These are phyloP conservation scores for Macrosoma leucophasiata DNA, from an alignment of 2,888 invertebrate genomes.

Conservation along the genomic window DNA sequence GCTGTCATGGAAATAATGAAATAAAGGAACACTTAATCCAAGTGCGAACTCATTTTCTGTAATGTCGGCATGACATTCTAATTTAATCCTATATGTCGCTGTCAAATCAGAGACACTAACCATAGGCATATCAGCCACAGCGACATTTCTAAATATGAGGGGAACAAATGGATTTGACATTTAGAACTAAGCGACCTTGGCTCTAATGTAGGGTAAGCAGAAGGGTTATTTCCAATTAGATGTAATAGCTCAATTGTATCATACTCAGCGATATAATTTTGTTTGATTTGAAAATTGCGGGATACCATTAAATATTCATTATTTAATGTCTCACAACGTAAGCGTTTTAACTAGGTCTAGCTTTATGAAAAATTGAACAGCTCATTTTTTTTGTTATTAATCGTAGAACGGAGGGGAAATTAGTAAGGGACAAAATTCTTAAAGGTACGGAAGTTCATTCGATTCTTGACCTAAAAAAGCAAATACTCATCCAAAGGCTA, in stretches of 20 bases:
- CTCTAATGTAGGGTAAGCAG: conserved; percentile 47
- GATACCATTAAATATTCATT: conserved; percentile 26
- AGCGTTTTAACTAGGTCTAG: too few species aligned
- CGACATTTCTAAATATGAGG: conserved; percentile 71
- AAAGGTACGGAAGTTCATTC: too few species aligned
- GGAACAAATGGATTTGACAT: conserved; percentile 69
- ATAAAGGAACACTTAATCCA: conserved; percentile 39
- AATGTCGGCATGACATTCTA: conserved; percentile 53
- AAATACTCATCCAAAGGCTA: too few species aligned
- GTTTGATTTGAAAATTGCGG: conserved; percentile 37
- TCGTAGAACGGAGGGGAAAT: too few species aligned
- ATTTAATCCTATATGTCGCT: conserved; percentile 70
- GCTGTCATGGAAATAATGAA: too few species aligned
- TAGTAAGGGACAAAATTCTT: too few species aligned
- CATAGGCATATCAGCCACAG: conserved; percentile 63
- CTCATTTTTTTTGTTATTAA: too few species aligned
- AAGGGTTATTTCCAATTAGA: conserved; percentile 54
- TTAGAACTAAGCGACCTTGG: conserved; percentile 64
- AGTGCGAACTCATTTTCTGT: conserved; percentile 51
- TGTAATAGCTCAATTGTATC: conserved; percentile 36
- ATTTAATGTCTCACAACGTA: too few species aligned
- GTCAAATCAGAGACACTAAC: conserved; percentile 69
- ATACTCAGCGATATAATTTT: conserved; percentile 33
- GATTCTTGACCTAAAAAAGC: too few species aligned
- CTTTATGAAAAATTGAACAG: too few species aligned